Conservation (phyloP, 2,888 invertebrate genomes). For the Scelioninae gen. 2 region DNA sequence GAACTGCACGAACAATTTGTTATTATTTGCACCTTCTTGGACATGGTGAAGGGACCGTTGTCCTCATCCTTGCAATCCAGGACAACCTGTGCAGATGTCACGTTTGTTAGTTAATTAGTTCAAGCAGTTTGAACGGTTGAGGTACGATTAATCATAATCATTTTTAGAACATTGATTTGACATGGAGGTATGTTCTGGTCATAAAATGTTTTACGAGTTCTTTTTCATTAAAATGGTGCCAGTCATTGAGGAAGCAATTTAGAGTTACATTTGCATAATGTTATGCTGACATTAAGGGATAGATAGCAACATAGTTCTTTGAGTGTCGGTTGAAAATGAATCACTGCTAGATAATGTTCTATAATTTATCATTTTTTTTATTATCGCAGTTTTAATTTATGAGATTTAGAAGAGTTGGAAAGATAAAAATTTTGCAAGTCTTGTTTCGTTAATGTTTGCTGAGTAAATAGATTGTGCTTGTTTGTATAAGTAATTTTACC, state of each 20-base stretch:
- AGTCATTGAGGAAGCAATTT: conserved; percentile 31
- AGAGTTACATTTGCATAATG: conserved; percentile 31
- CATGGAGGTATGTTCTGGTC: background rate
- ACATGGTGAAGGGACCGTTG: conserved; percentile 76
- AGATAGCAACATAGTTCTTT: conserved; percentile 7
- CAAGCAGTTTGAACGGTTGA: too few species aligned
- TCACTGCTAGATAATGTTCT: conserved; percentile 2
- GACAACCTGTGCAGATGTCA: conserved; percentile 76
- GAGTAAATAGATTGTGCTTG: too few species aligned
- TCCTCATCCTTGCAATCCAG: conserved; percentile 78
- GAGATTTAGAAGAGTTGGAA: too few species aligned
- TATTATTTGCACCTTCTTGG: conserved; percentile 81
- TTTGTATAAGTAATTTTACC: too few species aligned
- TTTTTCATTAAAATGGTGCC: background rate
- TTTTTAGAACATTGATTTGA: conserved; percentile 15
- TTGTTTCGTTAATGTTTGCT: too few species aligned
- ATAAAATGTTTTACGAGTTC: background rate
- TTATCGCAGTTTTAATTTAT: background rate
- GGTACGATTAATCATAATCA: background rate
- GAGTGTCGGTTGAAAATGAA: background rate
- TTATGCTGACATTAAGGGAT: conserved; percentile 18
- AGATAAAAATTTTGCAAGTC: too few species aligned
- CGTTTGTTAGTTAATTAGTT: background rate
- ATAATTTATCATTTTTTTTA: background rate
- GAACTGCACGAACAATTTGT: conserved; percentile 81